A percentile compares a stretch with the other conserved stretches of the same genome.
phyloP scores from a whole-genome alignment of 2,113 vertebrate genomes.

The Empidonax alnorum region DNA sequence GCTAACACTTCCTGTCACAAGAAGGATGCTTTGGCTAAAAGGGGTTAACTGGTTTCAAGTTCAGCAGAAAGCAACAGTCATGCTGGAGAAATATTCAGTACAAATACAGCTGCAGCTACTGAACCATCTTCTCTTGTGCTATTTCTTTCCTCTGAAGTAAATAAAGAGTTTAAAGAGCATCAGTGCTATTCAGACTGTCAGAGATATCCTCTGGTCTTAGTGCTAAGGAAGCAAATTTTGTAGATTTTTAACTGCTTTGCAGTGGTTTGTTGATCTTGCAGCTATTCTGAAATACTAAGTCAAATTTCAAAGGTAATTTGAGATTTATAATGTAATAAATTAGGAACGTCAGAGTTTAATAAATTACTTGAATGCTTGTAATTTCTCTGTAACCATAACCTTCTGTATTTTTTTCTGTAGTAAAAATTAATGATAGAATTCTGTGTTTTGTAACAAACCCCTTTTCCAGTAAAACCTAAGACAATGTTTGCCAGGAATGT shows the following conservation, averaged over 20 bases:
- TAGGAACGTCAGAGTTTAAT: too few relatives aligned
- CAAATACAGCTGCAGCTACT: not conserved
- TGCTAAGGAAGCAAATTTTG: not conserved
- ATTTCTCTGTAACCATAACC: too few relatives aligned
- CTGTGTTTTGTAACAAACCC: too few relatives aligned
- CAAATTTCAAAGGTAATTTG: conserved; percentile 33
- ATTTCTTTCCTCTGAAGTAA: not conserved
- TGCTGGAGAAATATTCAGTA: not conserved
- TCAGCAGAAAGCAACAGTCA: not conserved
- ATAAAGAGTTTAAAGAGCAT: not conserved
- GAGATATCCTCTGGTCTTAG: not conserved
- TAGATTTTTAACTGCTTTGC: not conserved
- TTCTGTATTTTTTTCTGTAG: too few relatives aligned
- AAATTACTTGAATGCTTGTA: too few relatives aligned
- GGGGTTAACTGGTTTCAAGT: not conserved
- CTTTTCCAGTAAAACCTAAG: too few relatives aligned
- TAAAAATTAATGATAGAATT: too few relatives aligned
- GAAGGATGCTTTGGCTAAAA: not conserved
- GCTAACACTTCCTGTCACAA: not conserved
- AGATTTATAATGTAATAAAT: too few relatives aligned
- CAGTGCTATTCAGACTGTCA: not conserved
- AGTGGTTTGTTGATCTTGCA: not conserved
- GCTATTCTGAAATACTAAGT: not conserved
- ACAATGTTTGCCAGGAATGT: too few relatives aligned
- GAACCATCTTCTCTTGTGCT: not conserved